Percentiles rank a stretch among this genome's conserved stretches.
These are phyloP conservation scores for Orchestia grillus DNA, from an alignment of 1,140 invertebrate species.

Conservation along the genomic window DNA sequence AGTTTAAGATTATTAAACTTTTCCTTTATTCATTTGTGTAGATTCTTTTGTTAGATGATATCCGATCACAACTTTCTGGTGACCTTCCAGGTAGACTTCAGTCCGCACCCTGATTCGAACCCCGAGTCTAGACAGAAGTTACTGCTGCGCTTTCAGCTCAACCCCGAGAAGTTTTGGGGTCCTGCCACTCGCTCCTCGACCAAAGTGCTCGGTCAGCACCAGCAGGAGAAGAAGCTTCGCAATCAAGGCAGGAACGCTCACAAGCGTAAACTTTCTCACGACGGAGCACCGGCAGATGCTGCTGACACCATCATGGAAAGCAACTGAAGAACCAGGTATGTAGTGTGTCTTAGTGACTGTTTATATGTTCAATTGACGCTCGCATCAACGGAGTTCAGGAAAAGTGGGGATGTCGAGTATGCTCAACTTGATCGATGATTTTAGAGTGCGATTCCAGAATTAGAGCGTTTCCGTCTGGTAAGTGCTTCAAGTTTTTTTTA, in stretches of 20 bases:
- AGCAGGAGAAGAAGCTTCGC: conserved; percentile 62
- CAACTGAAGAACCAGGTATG: too few relatives aligned
- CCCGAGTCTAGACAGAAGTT: conserved; percentile 82
- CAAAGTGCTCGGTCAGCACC: conserved; percentile 61
- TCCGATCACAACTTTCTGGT: background rate
- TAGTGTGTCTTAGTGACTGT: too few relatives aligned
- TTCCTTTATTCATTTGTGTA: too few relatives aligned
- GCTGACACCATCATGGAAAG: background rate
- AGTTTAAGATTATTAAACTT: too few relatives aligned
- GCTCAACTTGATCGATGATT: too few relatives aligned
- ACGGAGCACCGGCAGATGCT: background rate
- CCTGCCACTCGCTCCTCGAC: conserved; percentile 73
- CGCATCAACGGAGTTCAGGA: too few relatives aligned
- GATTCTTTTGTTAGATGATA: too few relatives aligned
- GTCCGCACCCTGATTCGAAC: conserved; percentile 81
- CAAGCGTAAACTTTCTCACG: background rate
- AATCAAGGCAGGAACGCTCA: conserved; percentile 67
- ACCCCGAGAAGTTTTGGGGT: conserved; percentile 90
- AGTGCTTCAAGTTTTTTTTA: too few relatives aligned
- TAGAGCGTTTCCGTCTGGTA: too few relatives aligned
- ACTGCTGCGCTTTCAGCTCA: conserved; percentile 86
- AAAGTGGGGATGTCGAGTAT: too few relatives aligned
- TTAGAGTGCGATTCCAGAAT: too few relatives aligned
- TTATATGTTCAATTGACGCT: too few relatives aligned
- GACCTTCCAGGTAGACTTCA: conserved; percentile 76